phyloP scores from a whole-genome alignment of 2,113 vertebrate species.

The Nibea albiflora region DNA sequence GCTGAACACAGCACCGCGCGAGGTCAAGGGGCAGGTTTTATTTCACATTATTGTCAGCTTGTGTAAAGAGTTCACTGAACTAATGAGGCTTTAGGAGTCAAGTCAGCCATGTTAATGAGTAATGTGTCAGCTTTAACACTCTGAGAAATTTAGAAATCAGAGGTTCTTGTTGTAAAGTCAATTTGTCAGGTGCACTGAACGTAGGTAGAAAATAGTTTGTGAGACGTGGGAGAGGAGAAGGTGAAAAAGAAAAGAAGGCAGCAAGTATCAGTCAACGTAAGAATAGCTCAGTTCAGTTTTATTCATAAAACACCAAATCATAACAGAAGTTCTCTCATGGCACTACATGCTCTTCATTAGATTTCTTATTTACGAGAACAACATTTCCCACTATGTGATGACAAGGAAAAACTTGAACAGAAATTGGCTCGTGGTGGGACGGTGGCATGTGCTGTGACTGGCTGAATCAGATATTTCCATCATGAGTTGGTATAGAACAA shows the following conservation, averaged over 20 bases:
- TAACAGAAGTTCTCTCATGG: no score
- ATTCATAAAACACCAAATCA: no score
- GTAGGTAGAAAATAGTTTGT: neutral
- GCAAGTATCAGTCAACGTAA: no score
- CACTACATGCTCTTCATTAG: no score
- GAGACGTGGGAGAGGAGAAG: neutral
- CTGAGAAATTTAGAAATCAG: neutral
- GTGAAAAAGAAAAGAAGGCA: neutral
- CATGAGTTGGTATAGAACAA: no score
- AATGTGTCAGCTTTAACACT: constrained; percentile 14
- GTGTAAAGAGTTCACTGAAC: constrained; percentile 44
- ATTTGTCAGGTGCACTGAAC: neutral
- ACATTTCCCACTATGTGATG: no score
- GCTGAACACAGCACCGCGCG: constrained; percentile 11
- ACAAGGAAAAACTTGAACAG: no score
- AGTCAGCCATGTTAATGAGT: constrained; percentile 52
- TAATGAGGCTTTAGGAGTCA: constrained; percentile 26
- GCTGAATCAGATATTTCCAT: no score
- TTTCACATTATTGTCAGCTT: constrained; percentile 27
- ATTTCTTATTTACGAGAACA: no score
- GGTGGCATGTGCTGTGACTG: no score
- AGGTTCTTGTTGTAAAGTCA: neutral
- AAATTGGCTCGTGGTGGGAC: no score
- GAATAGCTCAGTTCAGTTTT: no score
- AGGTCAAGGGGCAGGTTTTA: constrained; percentile 46